A percentile compares a stretch with the other conserved stretches of the same genome.
phyloP scores from a whole-genome alignment of 1,140 invertebrate genomes.

The Campoletis sonorensis region DNA sequence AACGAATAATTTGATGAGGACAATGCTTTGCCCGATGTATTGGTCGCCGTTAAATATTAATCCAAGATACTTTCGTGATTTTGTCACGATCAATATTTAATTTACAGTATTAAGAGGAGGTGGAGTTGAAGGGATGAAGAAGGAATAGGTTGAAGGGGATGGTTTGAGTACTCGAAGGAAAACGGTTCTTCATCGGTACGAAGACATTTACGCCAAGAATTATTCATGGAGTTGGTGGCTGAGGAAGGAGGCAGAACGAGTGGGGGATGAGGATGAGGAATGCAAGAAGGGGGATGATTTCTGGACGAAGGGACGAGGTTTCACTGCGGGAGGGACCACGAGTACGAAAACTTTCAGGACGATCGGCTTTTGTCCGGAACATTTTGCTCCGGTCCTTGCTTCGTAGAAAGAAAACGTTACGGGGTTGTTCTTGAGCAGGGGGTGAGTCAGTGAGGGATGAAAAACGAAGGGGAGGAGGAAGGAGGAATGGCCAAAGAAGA shows the following conservation, averaged over 20 bases:
- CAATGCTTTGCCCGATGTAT: neutral
- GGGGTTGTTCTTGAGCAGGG: neutral
- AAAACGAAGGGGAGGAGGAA: conserved; percentile 11
- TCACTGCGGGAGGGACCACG: conserved; percentile 28
- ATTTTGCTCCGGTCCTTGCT: conserved; percentile 25
- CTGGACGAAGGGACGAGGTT: neutral
- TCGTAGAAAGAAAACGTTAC: neutral
- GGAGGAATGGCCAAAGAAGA: conserved; percentile 2
- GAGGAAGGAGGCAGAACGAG: neutral
- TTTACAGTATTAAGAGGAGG: conserved; percentile 5
- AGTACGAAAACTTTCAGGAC: conserved; percentile 36
- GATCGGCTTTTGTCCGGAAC: conserved; percentile 50
- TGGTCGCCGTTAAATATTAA: neutral
- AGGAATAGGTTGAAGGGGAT: conserved; percentile 3
- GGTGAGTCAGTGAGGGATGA: neutral
- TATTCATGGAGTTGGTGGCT: conserved; percentile 35
- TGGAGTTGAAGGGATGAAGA: neutral
- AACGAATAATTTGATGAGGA: neutral
- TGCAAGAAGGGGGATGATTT: conserved; percentile 26
- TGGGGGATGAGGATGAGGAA: neutral
- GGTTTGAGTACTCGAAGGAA: conserved; percentile 7
- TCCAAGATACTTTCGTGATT: conserved; percentile 13
- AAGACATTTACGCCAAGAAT: conserved; percentile 36
- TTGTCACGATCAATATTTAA: conserved; percentile 41
- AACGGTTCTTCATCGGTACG: conserved; percentile 24